phyloP scores from a whole-genome alignment of 2,888 invertebrate species.

The Teleiodes luculella region DNA sequence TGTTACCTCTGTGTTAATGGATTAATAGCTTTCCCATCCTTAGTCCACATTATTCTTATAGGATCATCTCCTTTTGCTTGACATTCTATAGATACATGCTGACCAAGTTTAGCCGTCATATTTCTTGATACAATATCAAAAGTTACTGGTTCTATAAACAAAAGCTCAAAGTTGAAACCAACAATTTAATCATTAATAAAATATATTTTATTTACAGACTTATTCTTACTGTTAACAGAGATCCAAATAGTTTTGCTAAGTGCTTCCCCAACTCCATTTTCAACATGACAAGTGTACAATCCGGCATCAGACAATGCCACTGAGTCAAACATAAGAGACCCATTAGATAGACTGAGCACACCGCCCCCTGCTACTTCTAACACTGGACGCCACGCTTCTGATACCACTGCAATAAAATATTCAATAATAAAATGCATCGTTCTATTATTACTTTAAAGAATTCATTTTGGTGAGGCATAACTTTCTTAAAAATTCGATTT shows the following conservation, averaged over 20 bases:
- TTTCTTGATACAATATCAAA: constrained; percentile 85
- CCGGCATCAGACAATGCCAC: constrained; percentile 71
- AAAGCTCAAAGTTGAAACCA: background rate
- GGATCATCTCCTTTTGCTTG: constrained; percentile 91
- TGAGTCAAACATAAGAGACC: constrained; percentile 67
- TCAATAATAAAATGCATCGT: background rate
- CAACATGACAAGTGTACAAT: constrained; percentile 70
- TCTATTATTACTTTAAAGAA: too few relatives aligned
- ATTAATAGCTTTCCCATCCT: constrained; percentile 85
- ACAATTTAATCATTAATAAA: too few relatives aligned
- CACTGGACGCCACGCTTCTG: constrained; percentile 68
- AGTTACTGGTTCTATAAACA: constrained; percentile 84
- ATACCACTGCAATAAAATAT: constrained; percentile 46
- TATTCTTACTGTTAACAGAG: constrained; percentile 69
- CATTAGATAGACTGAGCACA: constrained; percentile 68
- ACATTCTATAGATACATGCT: constrained; percentile 86
- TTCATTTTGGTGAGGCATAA: too few relatives aligned
- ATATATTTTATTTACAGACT: too few relatives aligned
- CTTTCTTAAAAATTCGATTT: too few relatives aligned
- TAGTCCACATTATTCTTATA: constrained; percentile 88
- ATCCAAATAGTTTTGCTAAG: constrained; percentile 73
- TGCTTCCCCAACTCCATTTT: constrained; percentile 74
- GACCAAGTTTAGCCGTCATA: constrained; percentile 86
- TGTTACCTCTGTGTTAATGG: constrained; percentile 68
- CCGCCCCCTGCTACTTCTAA: constrained; percentile 72